Base-by-base conservation (phyloP, 2,888 invertebrate species). In the Drosophila peninsularis region DNA sequence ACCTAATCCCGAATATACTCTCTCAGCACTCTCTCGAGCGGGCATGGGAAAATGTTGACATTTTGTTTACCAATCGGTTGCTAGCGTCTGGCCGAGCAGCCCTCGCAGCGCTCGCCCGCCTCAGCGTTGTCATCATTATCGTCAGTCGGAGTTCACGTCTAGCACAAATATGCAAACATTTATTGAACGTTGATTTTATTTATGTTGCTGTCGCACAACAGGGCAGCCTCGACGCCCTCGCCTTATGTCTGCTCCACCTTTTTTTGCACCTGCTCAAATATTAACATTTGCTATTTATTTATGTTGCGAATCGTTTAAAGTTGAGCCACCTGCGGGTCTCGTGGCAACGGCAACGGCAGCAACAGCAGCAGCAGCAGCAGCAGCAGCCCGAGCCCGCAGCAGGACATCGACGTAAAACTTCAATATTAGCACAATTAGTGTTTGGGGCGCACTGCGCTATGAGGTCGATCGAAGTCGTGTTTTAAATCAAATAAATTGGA, bases 161-260 rank as follows among this genome's bases (percentile, higher is more conserved):
- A 88, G 83, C 71, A 88, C 85, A 80, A 80, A 88, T 88, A 82
- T 83, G 86, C 86, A 83, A 83, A 85, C 88, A 86, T 83, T 83
- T 88, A 86, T 88, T 83, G 86, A 85, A 75, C 86, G 88, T 86
- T 86, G 86, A 88, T 88, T 88, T 83, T 83, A 82, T 83, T 83
- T 88, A 83, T 80, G 67, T 82, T 85, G 73, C 69, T 78, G 74
- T 78, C 68, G 42, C 64, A 64, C 58, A 21, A 13, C 50, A 14
- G 19, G 13, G 5, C 37, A 7, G n/a, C 24, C 13, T 5, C 21
- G 6, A 2, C n/a, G 21, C 3, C 24, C 54, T 32, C 44, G 17
- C 34, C 21, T 10, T 19, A 2, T 13, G 24, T 24, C 3, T 42
- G 5, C 27, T 42, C 5, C 2, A n/a, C 9, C n/a, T 6, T 37